These are phyloP conservation scores for Aphelocoma coerulescens DNA, from an alignment of 2,113 vertebrate genomes.

Conservation along the genomic window DNA sequence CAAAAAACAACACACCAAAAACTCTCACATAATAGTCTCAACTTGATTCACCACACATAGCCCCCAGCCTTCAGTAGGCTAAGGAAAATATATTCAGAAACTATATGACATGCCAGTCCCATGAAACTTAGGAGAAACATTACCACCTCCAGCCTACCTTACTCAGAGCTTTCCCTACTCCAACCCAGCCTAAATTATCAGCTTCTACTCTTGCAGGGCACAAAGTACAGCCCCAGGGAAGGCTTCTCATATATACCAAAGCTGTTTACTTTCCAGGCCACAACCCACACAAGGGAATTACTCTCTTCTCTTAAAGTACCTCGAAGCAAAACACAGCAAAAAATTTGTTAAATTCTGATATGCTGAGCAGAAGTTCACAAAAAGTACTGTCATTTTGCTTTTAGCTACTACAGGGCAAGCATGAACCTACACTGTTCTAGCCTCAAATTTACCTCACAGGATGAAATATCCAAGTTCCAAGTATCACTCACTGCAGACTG, in stretches of 20 bases:
- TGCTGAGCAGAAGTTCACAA: background rate
- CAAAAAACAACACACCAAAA: background rate
- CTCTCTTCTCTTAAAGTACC: background rate
- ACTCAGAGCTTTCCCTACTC: background rate
- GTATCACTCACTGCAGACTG: background rate
- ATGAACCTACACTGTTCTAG: background rate
- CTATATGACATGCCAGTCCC: background rate
- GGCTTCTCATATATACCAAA: background rate
- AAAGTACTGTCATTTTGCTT: background rate
- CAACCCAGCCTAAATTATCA: background rate
- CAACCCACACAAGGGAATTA: background rate
- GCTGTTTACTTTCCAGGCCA: background rate
- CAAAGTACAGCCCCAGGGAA: background rate
- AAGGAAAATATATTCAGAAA: background rate
- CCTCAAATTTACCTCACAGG: background rate
- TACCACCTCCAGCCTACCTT: background rate
- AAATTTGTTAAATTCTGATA: background rate
- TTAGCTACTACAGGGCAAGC: background rate
- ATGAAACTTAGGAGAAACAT: background rate
- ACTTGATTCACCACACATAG: background rate
- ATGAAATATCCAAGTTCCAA: background rate
- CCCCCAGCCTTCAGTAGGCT: background rate
- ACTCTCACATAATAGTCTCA: background rate
- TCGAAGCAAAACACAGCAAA: background rate
- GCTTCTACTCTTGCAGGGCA: background rate